Evolutionary conservation across 2,113 vertebrate genomes (phyloP).

Genomic region (Mohoua ochrocephala): DNA sequence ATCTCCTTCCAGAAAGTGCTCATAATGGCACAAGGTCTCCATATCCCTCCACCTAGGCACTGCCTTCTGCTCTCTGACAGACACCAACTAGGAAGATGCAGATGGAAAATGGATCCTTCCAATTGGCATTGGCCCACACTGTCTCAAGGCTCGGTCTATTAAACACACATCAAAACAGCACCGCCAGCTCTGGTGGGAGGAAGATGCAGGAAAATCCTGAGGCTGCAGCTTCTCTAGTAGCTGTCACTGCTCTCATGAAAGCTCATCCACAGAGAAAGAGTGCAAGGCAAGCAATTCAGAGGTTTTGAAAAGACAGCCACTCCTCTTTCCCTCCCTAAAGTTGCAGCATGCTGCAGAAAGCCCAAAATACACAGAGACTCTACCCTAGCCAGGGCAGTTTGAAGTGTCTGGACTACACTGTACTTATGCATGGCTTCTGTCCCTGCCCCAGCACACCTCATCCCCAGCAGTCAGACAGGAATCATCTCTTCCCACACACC

Average conservation of each 20-base stretch:
- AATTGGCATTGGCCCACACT: background rate
- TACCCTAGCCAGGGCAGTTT: background rate
- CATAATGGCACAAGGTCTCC: fast-evolving
- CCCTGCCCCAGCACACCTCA: background rate
- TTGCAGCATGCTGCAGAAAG: background rate
- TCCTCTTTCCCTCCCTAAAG: background rate
- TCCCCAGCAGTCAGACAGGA: background rate
- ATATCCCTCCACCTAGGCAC: background rate
- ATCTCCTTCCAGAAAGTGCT: background rate
- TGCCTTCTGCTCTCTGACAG: background rate
- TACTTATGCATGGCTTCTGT: background rate
- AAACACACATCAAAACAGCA: background rate
- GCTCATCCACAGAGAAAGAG: conserved; percentile 1
- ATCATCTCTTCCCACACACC: fast-evolving
- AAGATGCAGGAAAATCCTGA: background rate
- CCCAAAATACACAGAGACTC: background rate
- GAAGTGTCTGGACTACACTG: background rate
- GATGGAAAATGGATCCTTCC: background rate
- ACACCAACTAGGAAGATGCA: fast-evolving
- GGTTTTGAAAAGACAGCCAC: background rate
- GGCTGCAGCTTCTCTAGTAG: conserved; percentile 18
- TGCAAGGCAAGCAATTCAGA: conserved; percentile 39
- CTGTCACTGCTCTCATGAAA: conserved; percentile 19
- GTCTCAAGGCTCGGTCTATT: background rate
- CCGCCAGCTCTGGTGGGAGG: background rate